A percentile compares a stretch with the other conserved stretches of the same genome.
These are phyloP conservation scores for Rosalia funebris DNA, from an alignment of 2,888 invertebrate genomes.

Conservation along the genomic window DNA sequence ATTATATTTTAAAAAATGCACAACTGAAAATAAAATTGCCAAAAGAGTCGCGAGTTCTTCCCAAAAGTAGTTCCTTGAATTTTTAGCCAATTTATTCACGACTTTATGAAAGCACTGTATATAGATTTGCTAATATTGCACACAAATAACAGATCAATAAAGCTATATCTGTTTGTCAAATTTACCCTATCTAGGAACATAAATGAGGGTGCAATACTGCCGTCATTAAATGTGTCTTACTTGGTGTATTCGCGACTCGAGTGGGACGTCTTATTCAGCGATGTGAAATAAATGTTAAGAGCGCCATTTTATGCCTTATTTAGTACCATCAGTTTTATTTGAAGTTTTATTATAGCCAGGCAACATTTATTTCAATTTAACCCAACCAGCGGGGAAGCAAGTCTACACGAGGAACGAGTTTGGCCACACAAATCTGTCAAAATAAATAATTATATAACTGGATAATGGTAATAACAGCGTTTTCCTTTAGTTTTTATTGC, in stretches of 20 bases:
- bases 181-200: conserved; percentile 3
- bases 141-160: background rate
- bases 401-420: background rate
- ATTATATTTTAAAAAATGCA: no score
- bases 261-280: conserved; percentile 15
- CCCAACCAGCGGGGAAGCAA: background rate
- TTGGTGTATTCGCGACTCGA: conserved; percentile 8
- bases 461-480: no score
- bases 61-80: no score
- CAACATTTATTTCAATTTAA: conserved; percentile 12
- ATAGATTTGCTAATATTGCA: no score
- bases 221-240: conserved; percentile 23
- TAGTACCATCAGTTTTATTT: conserved; percentile 22
- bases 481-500: no score
- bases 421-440: background rate
- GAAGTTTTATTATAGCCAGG: conserved; percentile 21
- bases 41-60: no score
- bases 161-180: background rate
- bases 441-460: no score
- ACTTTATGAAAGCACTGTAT: no score
- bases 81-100: no score
- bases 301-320: conserved; percentile 22
- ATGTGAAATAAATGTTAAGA: conserved; percentile 19
- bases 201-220: conserved; percentile 17
- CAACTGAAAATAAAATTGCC: no score